These are phyloP conservation scores for Brachionus koreanus DNA, from an alignment of 1,140 invertebrate genomes.

Conservation along the genomic window DNA sequence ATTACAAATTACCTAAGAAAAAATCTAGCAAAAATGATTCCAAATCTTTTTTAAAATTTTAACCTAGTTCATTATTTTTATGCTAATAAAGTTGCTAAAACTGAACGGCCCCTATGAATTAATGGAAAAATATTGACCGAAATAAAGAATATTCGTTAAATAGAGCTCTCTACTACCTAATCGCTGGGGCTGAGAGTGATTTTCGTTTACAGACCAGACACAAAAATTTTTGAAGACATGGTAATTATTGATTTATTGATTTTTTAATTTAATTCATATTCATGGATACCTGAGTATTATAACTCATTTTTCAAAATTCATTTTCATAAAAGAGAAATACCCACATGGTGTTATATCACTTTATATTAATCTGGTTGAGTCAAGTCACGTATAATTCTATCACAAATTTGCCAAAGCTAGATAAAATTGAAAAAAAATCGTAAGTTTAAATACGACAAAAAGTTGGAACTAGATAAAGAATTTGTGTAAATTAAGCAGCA, in stretches of 20 bases:
- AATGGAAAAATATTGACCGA: neutral
- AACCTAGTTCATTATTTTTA: conserved; percentile 27
- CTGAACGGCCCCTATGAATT: neutral
- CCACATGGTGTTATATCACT: neutral
- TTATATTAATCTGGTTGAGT: neutral
- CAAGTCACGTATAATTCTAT: neutral
- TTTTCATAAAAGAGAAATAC: neutral
- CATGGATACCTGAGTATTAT: conserved; percentile 11
- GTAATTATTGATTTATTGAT: conserved; percentile 30
- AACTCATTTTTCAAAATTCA: neutral
- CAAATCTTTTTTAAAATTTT: neutral
- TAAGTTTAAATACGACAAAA: neutral
- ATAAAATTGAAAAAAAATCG: neutral
- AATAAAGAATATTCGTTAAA: neutral
- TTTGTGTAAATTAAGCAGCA: conserved; percentile 7
- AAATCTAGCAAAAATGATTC: neutral
- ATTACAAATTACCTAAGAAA: conserved; percentile 20
- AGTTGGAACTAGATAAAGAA: conserved; percentile 17
- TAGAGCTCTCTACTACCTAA: neutral
- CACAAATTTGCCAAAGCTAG: neutral
- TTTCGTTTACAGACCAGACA: neutral
- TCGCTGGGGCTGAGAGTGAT: neutral
- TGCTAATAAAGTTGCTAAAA: conserved; percentile 16
- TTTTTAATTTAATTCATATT: neutral
- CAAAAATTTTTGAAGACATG: neutral